phyloP scores from a whole-genome alignment of 2,113 vertebrate genomes.

The Crotalus horridus region DNA sequence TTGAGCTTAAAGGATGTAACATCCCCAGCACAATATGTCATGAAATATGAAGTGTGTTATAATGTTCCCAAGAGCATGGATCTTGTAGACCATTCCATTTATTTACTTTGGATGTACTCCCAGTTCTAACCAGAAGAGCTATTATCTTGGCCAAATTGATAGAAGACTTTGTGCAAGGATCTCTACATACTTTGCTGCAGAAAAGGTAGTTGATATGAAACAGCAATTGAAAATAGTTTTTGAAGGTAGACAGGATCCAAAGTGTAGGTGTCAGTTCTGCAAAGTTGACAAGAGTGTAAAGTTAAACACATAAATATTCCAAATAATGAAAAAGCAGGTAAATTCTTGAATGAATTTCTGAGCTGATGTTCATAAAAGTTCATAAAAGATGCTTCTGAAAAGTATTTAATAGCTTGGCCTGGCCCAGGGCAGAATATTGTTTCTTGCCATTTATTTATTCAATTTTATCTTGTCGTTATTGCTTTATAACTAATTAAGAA shows the following conservation, averaged over 20 bases:
- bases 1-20: neutral
- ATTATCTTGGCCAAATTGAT: neutral
- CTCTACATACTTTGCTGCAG: neutral
- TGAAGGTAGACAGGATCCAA: neutral
- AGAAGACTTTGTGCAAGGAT: neutral
- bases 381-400: neutral
- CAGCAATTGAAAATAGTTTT: neutral
- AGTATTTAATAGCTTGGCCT: neutral
- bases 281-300: neutral
- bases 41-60: neutral
- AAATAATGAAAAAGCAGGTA: neutral
- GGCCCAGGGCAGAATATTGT: neutral
- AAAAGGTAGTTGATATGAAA: neutral
- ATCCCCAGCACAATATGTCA: neutral
- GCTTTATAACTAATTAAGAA: neutral
- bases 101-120: neutral
- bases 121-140: neutral
- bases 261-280: neutral
- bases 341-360: neutral
- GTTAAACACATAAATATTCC: neutral
- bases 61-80: neutral
- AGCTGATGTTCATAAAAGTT: neutral
- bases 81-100: neutral
- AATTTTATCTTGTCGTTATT: neutral
- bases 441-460: neutral